Base-by-base conservation (phyloP, 2,888 invertebrate genomes). In the Taenaris catops region DNA sequence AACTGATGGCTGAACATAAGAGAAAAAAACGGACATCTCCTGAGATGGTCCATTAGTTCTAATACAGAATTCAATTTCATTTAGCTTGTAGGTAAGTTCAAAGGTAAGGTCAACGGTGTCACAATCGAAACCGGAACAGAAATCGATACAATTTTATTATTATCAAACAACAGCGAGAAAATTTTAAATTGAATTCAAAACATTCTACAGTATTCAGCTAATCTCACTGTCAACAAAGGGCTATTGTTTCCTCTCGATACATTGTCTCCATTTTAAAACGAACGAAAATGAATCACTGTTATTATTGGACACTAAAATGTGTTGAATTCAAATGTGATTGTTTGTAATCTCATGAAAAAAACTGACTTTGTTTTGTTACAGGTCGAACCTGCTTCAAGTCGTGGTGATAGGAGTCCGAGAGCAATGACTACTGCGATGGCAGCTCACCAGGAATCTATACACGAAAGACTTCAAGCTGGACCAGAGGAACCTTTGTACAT, bases 401-500 rank as follows among this genome's bases (percentile, higher is more conserved):
- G 64, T 57, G 63, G 52, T 54, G 60, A 64, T 58, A 64, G 63
- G 72, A 68, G 73, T 67, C 69, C 68, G 66, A 66, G 56, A 81
- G 88, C 83, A 65, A 88, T 88, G 87, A 88, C 88, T 87, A 80
- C 88, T 75, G 78, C 88, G 66, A 88, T 88, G 84, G 87, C 87
- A 50, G 84, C 87, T 44, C 87, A 87, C 60, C 88, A 88, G 58
- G 87, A 87, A 68, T 78, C 86, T 46, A 76, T 87, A 63, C 88
- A 87, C 55, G 87, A 88, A 67, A 72, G 86, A 64, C 74, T 87
- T 26, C 84, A 84, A 60, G 76, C 83, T 12, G 60, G 75, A 36
- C 58, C 75, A 2, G 84, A 86, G 53, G 80, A 84, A 55, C 75
- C 83, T 2, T 52, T 84, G 25, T 83, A 72, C 51, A 70, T 87